A percentile compares a stretch with the other conserved stretches of the same genome.
Evolutionary conservation across 1,140 invertebrate genomes (phyloP).

Genomic region (Ladona fulva): DNA sequence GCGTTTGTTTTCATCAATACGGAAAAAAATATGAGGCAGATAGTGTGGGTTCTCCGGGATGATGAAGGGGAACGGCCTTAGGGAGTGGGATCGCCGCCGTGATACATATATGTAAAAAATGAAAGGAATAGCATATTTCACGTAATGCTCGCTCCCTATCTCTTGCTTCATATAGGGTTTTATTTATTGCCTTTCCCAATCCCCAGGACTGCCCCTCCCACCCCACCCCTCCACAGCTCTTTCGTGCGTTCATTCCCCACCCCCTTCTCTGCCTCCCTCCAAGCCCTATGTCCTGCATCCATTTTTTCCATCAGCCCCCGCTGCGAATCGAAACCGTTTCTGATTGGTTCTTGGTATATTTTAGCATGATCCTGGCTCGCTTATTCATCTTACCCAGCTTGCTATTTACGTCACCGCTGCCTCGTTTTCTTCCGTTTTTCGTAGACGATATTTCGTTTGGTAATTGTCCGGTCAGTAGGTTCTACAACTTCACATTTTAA

Average conservation of each 20-base stretch:
- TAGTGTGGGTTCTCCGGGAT: neutral
- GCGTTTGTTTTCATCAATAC: constrained; percentile 9
- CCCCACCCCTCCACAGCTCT: neutral
- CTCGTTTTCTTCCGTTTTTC: neutral
- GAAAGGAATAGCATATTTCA: constrained; percentile 10
- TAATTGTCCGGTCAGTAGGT: too few relatives aligned
- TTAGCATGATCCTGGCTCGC: neutral
- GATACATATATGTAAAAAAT: constrained; percentile 8
- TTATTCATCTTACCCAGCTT: neutral
- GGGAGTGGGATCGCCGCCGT: neutral
- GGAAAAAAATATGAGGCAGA: neutral
- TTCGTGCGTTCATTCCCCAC: neutral
- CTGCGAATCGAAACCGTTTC: neutral
- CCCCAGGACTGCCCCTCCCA: neutral
- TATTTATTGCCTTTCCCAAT: neutral
- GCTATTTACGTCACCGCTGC: neutral
- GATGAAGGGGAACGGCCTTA: neutral
- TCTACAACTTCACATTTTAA: too few relatives aligned
- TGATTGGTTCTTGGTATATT: neutral
- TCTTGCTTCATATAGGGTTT: neutral
- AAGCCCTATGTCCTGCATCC: neutral
- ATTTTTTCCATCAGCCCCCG: neutral
- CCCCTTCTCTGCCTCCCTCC: neutral
- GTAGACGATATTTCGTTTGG: too few relatives aligned
- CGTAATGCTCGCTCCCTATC: constrained; percentile 2